phyloP scores from a whole-genome alignment of 2,888 invertebrate species.

The Balanococcus diminutus region DNA sequence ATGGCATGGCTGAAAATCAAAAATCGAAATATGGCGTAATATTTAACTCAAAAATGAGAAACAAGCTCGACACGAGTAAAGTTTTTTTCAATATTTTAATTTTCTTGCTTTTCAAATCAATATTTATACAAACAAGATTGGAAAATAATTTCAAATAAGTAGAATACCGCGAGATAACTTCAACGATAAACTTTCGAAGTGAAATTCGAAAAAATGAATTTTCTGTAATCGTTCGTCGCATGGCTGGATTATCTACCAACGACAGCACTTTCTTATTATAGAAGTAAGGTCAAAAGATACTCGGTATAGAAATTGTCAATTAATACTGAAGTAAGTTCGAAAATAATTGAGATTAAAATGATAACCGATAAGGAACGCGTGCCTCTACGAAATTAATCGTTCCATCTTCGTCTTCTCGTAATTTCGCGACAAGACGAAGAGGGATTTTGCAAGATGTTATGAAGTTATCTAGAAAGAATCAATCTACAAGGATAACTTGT shows the following conservation, averaged over 20 bases:
- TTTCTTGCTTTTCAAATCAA: not conserved
- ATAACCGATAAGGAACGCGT: not conserved
- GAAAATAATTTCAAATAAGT: not conserved
- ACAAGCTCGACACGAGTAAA: not conserved
- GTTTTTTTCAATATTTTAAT: not conserved
- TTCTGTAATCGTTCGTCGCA: not conserved
- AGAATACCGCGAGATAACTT: not conserved
- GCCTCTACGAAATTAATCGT: not conserved
- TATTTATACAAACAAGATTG: not conserved
- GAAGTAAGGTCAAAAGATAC: not conserved
- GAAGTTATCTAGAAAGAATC: not conserved
- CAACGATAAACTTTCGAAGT: not conserved
- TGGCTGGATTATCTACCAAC: not conserved
- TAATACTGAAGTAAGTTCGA: not conserved
- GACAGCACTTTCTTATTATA: not conserved
- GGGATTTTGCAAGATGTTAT: not conserved
- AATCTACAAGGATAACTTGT: not conserved
- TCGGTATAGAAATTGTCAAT: not conserved
- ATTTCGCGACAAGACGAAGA: not conserved
- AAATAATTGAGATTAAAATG: not conserved
- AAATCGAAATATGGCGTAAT: not conserved
- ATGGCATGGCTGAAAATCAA: not conserved
- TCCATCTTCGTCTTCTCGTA: not conserved
- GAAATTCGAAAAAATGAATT: not conserved
- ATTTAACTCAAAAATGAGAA: not conserved